Base-by-base conservation (phyloP, 2,113 vertebrate genomes). In the Trematocara zebra region DNA sequence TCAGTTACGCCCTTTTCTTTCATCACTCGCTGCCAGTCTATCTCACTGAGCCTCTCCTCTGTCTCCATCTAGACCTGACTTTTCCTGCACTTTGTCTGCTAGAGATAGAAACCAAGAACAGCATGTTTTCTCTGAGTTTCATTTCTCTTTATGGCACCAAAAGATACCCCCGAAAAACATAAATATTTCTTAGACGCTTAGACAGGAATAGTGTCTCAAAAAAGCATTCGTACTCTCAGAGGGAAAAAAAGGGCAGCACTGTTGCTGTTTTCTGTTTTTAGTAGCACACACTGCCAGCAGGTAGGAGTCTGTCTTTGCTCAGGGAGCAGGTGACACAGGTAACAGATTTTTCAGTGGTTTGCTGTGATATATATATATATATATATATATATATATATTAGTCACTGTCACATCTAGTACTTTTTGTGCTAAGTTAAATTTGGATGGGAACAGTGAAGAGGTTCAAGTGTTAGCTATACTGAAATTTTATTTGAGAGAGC, bases 241-340 rank as follows among this genome's bases (percentile, higher is more conserved):
- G 61, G 0, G 0, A 15, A 31, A 57, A 76, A n/a, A 11, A 14
- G 5, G 6, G 37, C 11, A 53, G 57, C 17, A 23, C 0, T n/a
- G 6, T 53, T 33, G 42, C 28, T 31, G 78, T 86, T 35, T 18
- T 72, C 67, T 78, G 78, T 79, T 82, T 86, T 82, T 9, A 80
- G 84, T n/a, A 11, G 80, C 80, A 1, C 37, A 18, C 1, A 18
- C 23, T 15, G 83, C 42, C 11, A 1, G 86, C 81, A 51, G 74
- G 72, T 35, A 59, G 69, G 72, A 80, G 80, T 84, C 78, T 40
- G 80, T 79, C 18, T 57, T 33, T 49, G 17, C 42, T 79, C 35
- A 5, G 53, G 47, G n/a, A 69, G 42, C 52, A 57, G 80, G 76
- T 87, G 64, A 89, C 80, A 78, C 80, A 78, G 67, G 49, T 85